These are phyloP conservation scores for Microtus ochrogaster DNA, from an alignment of 2,113 vertebrate species.

Conservation along the genomic window DNA sequence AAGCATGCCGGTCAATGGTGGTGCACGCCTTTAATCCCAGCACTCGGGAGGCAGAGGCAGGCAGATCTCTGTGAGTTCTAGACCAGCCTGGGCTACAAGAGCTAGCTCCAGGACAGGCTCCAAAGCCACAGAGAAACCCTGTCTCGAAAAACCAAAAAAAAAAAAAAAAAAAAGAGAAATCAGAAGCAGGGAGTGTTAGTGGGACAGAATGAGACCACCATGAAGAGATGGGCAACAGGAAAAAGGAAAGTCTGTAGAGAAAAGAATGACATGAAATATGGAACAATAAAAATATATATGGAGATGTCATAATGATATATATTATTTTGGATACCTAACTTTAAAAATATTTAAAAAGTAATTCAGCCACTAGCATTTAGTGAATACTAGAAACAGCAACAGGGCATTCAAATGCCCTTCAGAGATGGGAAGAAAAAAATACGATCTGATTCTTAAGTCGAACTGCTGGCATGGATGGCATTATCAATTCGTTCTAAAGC, in stretches of 20 bases:
- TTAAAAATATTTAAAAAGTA: neutral
- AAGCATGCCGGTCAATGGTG: no score
- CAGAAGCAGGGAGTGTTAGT: neutral
- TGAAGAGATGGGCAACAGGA: no score
- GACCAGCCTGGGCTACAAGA: no score
- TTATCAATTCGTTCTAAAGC: neutral
- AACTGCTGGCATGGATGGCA: neutral
- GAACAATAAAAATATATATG: neutral
- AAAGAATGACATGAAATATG: neutral
- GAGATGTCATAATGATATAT: neutral
- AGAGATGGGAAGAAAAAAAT: neutral
- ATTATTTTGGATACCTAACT: neutral
- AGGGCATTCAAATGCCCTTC: neutral
- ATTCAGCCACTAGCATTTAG: neutral
- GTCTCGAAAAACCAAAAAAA: no score
- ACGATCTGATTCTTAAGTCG: neutral
- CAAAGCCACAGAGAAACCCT: no score
- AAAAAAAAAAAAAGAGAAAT: no score
- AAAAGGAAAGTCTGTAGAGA: no score
- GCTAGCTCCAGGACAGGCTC: no score
- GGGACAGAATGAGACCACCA: neutral
- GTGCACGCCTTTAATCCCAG: no score
- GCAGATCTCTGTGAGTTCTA: no score
- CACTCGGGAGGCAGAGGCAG: no score
- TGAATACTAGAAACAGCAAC: neutral